Evolutionary conservation across 2,113 vertebrate species (phyloP).

Genomic region (Trichechus manatus): DNA sequence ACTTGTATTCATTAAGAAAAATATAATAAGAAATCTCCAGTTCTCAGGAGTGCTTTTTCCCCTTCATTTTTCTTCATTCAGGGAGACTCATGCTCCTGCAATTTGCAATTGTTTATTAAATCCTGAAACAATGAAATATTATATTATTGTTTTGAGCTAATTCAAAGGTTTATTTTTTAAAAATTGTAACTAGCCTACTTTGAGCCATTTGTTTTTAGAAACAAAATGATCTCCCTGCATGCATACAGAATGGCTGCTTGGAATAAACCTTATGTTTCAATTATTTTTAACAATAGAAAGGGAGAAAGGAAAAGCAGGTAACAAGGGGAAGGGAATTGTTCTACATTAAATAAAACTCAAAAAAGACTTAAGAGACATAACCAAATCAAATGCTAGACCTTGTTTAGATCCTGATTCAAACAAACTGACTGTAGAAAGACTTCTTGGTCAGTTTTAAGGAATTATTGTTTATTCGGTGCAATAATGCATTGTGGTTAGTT

Average conservation of each 20-base stretch:
- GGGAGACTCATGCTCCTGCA: not conserved
- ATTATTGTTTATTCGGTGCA: not conserved
- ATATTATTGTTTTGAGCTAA: no score
- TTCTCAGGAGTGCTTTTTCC: not conserved
- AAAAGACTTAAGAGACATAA: not conserved
- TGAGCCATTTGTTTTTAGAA: not conserved
- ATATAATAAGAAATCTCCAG: not conserved
- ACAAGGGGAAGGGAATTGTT: not conserved
- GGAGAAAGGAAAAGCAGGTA: not conserved
- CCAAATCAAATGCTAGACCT: not conserved
- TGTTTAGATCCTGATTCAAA: not conserved
- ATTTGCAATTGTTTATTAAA: no score
- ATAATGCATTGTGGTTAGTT: not conserved
- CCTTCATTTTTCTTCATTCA: not conserved
- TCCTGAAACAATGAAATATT: no score
- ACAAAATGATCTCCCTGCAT: not conserved
- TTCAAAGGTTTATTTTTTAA: no score
- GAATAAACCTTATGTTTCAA: not conserved
- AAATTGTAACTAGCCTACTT: not conserved
- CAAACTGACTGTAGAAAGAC: not conserved
- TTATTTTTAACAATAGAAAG: not conserved
- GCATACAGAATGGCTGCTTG: not conserved
- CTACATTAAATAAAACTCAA: not conserved
- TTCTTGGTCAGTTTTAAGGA: not conserved
- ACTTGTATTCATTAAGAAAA: not conserved